Evolutionary conservation across 2,113 vertebrate genomes (phyloP).

Genomic region (Megaceryle torquata): DNA sequence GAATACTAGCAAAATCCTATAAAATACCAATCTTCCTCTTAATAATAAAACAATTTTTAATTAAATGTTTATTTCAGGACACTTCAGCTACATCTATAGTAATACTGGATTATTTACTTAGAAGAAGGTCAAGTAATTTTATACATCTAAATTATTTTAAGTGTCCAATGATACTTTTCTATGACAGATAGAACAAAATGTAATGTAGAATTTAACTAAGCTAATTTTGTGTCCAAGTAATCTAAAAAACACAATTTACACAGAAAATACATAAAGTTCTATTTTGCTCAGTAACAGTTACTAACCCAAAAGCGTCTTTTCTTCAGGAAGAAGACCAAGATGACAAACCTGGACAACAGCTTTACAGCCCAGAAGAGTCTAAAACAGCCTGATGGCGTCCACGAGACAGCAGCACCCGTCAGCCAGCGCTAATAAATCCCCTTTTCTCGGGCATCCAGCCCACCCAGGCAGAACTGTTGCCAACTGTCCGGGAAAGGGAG

Average conservation of each 20-base stretch:
- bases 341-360: not conserved
- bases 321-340: not conserved
- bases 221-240: not conserved
- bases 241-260: not conserved
- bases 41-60: not conserved
- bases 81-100: not conserved
- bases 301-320: slow-evolving; percentile 25
- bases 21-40: not conserved
- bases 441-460: not conserved
- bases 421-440: not conserved
- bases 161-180: not conserved
- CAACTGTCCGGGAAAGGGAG: not conserved
- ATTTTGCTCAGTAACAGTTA: not conserved
- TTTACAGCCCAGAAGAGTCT: not conserved
- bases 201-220: not conserved
- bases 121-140: not conserved
- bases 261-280: not conserved
- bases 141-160: not conserved
- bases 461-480: not conserved
- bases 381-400: slow-evolving; percentile 20
- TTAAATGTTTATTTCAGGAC: not conserved
- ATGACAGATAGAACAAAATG: not conserved
- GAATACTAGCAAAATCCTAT: not conserved
- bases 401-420: not conserved
- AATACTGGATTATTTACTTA: not conserved